These are phyloP conservation scores for Eriocheir sinensis DNA, from an alignment of 1,140 invertebrate species.

Conservation along the genomic window DNA sequence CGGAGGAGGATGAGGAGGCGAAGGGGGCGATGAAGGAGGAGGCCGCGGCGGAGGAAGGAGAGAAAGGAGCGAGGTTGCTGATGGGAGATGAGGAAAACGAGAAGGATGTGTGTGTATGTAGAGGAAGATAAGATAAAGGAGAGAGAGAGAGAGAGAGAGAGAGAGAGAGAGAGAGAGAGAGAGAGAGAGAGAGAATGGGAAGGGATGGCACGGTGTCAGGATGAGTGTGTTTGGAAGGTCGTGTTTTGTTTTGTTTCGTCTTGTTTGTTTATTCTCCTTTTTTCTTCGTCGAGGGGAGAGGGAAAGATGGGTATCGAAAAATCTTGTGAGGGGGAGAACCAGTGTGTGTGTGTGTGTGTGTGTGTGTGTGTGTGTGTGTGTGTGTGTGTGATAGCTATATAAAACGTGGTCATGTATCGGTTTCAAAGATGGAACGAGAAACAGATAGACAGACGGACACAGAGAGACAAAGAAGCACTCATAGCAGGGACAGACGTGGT, in stretches of 20 bases:
- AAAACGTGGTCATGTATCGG: not conserved
- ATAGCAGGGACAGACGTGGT: too few species aligned
- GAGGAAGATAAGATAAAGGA: too few species aligned
- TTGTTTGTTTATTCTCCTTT: too few species aligned
- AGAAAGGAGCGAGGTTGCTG: too few species aligned
- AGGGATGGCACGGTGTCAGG: not conserved
- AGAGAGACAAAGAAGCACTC: not conserved
- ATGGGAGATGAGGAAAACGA: too few species aligned
- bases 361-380: too few species aligned
- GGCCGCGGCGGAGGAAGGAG: too few species aligned
- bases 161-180: not conserved
- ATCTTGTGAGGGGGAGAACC: not conserved
- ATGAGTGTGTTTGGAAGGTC: conserved; percentile 5
- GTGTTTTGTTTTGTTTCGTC: too few species aligned
- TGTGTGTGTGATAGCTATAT: not conserved
- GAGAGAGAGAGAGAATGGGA: not conserved
- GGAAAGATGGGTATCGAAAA: conserved; percentile 11
- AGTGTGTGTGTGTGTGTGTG: too few species aligned
- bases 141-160: not conserved
- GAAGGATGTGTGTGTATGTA: not conserved
- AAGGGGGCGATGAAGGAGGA: too few species aligned
- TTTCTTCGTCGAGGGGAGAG: too few species aligned
- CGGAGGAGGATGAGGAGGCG: not conserved
- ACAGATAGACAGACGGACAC: not conserved
- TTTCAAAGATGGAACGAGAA: not conserved